phyloP scores from a whole-genome alignment of 2,113 vertebrate genomes.

The Acanthochromis polyacanthus region DNA sequence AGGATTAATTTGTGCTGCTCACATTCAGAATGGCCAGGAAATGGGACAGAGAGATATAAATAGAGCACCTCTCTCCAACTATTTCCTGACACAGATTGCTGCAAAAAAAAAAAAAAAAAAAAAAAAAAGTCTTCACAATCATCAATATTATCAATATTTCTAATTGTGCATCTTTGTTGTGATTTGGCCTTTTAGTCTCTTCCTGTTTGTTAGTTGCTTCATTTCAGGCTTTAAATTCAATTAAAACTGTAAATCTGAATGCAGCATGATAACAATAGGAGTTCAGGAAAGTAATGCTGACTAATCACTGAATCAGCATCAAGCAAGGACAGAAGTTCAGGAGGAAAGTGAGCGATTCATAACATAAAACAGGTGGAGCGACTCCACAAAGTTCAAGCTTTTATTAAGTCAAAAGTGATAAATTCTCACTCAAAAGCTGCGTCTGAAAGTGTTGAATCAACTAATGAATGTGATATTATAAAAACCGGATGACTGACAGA shows the following conservation, averaged over 20 bases:
- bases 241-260: neutral
- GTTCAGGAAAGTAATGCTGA: neutral
- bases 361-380: neutral
- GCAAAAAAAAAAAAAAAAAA: slow-evolving; percentile 23
- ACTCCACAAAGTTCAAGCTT: neutral
- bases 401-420: neutral
- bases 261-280: neutral
- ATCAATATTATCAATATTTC: neutral
- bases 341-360: neutral
- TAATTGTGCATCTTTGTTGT: neutral
- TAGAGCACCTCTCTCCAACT: slow-evolving; percentile 69
- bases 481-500: too few relatives aligned
- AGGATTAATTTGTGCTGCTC: slow-evolving; percentile 77
- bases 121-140: slow-evolving; percentile 4
- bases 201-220: neutral
- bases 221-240: neutral
- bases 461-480: neutral
- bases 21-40: slow-evolving; percentile 66
- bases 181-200: slow-evolving; percentile 1
- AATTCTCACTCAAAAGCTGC: neutral
- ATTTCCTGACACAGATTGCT: slow-evolving; percentile 56
- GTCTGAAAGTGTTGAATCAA: neutral
- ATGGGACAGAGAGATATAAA: slow-evolving; percentile 74
- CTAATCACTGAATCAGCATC: neutral
- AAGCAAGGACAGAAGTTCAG: neutral